Conservation (phyloP, 2,797 vertebrate genomes). For the Trichosurus vulpecula region DNA sequence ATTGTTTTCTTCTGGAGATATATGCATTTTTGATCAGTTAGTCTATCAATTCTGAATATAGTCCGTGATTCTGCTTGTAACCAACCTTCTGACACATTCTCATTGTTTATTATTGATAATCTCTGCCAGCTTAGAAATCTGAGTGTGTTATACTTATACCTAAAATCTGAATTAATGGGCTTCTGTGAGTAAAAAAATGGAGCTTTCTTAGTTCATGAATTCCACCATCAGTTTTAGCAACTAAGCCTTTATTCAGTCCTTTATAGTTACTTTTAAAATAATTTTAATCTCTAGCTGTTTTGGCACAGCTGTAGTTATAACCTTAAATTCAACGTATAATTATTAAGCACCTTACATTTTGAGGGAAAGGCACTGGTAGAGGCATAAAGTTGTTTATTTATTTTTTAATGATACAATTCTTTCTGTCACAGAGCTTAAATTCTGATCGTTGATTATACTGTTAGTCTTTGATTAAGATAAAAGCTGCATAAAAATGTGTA, state of each 20-base stretch:
- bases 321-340: neutral
- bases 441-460: neutral
- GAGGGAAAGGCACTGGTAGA: neutral
- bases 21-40: neutral
- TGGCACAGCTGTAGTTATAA: neutral
- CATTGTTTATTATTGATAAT: neutral
- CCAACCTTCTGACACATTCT: neutral
- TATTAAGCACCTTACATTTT: neutral
- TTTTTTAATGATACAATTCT: neutral
- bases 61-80: neutral
- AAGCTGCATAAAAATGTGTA: neutral
- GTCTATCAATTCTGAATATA: neutral
- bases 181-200: neutral
- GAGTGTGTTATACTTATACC: neutral
- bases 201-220: neutral
- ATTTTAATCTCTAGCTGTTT: neutral
- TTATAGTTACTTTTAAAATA: neutral
- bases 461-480: neutral
- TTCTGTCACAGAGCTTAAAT: neutral
- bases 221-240: neutral
- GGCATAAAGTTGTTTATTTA: neutral
- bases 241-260: neutral
- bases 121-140: neutral
- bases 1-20: neutral
- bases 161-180: neutral